phyloP scores from a whole-genome alignment of 2,888 invertebrate species.

The Philhelius pedissequus region DNA sequence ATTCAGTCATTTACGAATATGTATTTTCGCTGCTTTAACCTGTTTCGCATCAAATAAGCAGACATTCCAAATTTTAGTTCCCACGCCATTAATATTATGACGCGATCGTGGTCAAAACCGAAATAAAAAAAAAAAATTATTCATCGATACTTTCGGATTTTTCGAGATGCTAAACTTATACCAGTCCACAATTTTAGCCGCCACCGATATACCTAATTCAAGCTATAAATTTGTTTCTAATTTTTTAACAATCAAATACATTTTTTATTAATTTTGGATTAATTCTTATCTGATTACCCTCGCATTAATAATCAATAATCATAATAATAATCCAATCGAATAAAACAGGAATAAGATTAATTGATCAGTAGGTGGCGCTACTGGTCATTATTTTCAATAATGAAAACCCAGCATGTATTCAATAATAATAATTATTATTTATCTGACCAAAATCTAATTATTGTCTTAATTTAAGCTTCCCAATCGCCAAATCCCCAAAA shows the following conservation, averaged over 20 bases:
- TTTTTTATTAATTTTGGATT: no score
- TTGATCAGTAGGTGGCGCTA: conserved; percentile 40
- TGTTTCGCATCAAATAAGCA: conserved; percentile 19
- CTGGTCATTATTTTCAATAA: conserved; percentile 12
- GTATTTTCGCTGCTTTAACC: conserved; percentile 25
- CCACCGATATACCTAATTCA: no score
- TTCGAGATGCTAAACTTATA: background rate
- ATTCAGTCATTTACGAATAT: conserved; percentile 16
- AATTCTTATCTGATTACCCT: no score
- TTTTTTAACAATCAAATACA: background rate
- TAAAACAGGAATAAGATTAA: conserved; percentile 32
- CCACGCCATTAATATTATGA: conserved; percentile 40
- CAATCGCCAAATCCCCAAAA: conserved; percentile 29
- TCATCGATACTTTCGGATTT: conserved; percentile 18
- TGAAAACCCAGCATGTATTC: conserved; percentile 32
- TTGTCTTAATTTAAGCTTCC: background rate
- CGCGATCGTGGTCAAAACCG: conserved; percentile 31
- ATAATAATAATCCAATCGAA: no score
- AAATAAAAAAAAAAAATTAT: conserved; percentile 22
- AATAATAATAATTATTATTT: background rate
- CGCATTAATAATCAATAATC: background rate
- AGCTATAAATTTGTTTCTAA: conserved; percentile 13
- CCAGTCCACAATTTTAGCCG: background rate
- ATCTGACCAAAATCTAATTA: background rate
- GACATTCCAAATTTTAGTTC: conserved; percentile 40